Conservation (phyloP, 2,113 vertebrate species). For the Neolamprologus devosi region DNA sequence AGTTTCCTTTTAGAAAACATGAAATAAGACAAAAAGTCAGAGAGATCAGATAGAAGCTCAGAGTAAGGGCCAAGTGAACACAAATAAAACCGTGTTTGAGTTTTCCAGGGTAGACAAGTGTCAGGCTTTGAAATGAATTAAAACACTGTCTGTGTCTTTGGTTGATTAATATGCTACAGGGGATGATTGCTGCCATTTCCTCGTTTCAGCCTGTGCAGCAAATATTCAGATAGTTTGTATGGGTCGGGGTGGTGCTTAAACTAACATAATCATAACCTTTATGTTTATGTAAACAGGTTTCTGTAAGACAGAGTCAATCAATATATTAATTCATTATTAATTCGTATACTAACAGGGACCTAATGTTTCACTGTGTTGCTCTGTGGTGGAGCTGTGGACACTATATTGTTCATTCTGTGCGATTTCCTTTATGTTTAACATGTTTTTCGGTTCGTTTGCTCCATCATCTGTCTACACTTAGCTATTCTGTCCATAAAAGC, state of each 20-base stretch:
- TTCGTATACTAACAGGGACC: accelerated
- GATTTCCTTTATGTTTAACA: not conserved
- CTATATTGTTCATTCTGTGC: not conserved
- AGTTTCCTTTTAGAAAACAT: not conserved
- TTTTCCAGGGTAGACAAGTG: not conserved
- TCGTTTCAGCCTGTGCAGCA: accelerated
- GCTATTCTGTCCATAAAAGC: not conserved
- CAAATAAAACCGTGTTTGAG: not conserved
- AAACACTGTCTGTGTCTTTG: not conserved
- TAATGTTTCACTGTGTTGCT: not conserved
- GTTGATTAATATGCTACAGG: not conserved
- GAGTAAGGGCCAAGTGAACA: not conserved
- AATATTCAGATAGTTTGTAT: not conserved
- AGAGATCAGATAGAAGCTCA: not conserved
- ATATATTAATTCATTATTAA: not conserved
- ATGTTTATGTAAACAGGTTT: not conserved
- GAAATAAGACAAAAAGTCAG: accelerated
- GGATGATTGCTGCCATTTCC: not conserved
- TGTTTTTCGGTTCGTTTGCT: not conserved
- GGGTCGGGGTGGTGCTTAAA: not conserved
- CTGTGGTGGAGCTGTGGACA: not conserved
- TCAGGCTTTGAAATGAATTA: not conserved
- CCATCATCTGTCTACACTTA: not conserved
- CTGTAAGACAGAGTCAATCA: not conserved
- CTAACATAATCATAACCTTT: not conserved